Conservation (phyloP, 2,797 vertebrate genomes). For the Megalops cyprinoides region DNA sequence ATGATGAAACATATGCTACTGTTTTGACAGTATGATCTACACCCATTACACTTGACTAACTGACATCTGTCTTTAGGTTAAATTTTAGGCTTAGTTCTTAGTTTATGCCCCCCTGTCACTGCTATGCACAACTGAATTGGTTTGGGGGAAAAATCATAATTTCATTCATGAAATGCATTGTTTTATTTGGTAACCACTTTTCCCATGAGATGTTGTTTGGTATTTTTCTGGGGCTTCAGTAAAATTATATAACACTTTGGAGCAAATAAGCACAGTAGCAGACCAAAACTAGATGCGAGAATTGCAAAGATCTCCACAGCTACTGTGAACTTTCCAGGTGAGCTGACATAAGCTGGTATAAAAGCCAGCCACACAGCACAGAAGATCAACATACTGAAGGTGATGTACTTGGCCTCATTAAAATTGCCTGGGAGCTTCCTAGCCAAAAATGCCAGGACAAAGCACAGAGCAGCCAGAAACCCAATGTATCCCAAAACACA, state of each 20-base stretch:
- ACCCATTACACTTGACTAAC: too few relatives aligned
- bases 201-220: slow-evolving; percentile 69
- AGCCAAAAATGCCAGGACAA: slow-evolving; percentile 71
- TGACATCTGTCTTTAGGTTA: too few relatives aligned
- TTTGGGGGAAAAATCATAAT: not conserved
- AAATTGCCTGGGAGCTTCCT: slow-evolving; percentile 72
- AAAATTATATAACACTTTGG: slow-evolving; percentile 65
- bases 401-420: slow-evolving; percentile 77
- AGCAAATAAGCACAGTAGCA: slow-evolving; percentile 18
- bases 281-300: slow-evolving; percentile 50
- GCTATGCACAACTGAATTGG: too few relatives aligned
- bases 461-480: slow-evolving; percentile 68
- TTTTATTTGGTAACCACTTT: slow-evolving; percentile 38
- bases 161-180: not conserved
- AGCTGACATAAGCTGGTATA: slow-evolving; percentile 75
- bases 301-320: slow-evolving; percentile 77
- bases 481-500: slow-evolving; percentile 73
- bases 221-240: slow-evolving; percentile 70
- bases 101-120: too few relatives aligned
- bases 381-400: slow-evolving; percentile 78
- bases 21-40: too few relatives aligned
- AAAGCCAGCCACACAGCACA: slow-evolving; percentile 76
- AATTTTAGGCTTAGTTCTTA: too few relatives aligned
- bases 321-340: slow-evolving; percentile 72
- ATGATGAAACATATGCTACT: too few relatives aligned